Conservation (phyloP, 2,888 invertebrate genomes). For the Microplitis deprimator region DNA sequence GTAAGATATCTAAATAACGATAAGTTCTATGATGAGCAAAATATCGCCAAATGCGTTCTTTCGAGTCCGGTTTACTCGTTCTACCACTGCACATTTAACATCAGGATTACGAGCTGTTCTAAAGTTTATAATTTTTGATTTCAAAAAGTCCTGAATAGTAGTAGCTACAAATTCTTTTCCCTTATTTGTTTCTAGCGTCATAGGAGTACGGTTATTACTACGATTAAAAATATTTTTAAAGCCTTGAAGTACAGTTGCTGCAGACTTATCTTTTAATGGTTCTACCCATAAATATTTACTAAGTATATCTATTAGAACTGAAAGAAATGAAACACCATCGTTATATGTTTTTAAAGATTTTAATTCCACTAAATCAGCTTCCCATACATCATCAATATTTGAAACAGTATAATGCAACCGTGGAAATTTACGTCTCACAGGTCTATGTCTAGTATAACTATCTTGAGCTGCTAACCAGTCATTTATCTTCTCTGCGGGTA, state of each 20-base stretch:
- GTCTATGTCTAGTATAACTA: neutral
- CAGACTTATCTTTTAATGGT: conserved; percentile 44
- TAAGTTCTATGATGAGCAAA: conserved; percentile 36
- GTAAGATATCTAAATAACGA: conserved; percentile 52
- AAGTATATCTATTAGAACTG: neutral
- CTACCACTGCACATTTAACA: conserved; percentile 1
- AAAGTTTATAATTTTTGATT: neutral
- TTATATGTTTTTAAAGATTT: conserved; percentile 36
- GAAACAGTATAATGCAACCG: conserved; percentile 26
- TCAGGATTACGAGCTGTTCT: neutral
- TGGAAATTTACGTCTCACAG: conserved; percentile 26
- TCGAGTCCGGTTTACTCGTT: neutral
- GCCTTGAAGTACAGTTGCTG: neutral
- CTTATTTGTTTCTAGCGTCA: neutral
- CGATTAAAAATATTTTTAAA: neutral
- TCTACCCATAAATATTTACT: conserved; percentile 48
- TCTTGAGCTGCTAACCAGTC: conserved; percentile 2
- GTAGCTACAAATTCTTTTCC: conserved; percentile 9
- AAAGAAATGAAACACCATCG: conserved; percentile 42
- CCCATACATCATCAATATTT: conserved; percentile 45
- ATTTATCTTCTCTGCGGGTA: conserved; percentile 21
- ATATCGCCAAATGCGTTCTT: neutral
- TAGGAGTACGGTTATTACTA: too few species aligned
- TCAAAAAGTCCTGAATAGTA: neutral
- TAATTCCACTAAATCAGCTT: conserved; percentile 38